phyloP scores from a whole-genome alignment of 2,888 invertebrate species.

The Hirudinaria manillensis region DNA sequence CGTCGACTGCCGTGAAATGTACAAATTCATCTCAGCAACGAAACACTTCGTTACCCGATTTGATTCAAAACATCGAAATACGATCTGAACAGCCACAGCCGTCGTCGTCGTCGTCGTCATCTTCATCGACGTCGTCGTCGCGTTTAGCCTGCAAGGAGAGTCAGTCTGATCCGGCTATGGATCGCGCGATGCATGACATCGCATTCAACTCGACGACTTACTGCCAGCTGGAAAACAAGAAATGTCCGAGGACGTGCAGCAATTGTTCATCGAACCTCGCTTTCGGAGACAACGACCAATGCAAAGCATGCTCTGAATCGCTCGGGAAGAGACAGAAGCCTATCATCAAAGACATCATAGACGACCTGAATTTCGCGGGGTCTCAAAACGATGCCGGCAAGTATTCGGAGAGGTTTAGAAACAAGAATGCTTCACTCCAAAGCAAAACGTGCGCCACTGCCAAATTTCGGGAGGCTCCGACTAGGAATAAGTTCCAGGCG shows the following conservation, averaged over 20 bases:
- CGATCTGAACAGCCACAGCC: neutral
- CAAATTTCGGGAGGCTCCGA: neutral
- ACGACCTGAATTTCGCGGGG: too few relatives aligned
- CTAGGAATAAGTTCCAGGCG: neutral
- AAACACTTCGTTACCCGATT: neutral
- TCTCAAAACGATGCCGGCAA: neutral
- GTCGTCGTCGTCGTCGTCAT: too few relatives aligned
- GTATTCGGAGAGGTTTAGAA: neutral
- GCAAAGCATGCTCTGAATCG: neutral
- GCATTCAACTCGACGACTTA: neutral
- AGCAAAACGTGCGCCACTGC: slow-evolving; percentile 26
- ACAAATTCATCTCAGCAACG: neutral
- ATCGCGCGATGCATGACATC: too few relatives aligned
- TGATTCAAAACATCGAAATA: slow-evolving; percentile 11
- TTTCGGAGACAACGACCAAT: neutral
- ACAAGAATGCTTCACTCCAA: neutral
- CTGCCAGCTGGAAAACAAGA: slow-evolving; percentile 3
- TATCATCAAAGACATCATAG: neutral
- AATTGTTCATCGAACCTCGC: neutral
- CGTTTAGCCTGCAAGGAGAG: neutral
- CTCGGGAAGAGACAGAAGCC: neutral
- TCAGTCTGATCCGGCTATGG: neutral
- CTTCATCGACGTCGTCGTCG: neutral
- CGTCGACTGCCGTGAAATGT: neutral
- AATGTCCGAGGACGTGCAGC: neutral